These are phyloP conservation scores for Drosophila vallismaia DNA, from an alignment of 2,888 invertebrate species.

Conservation along the genomic window DNA sequence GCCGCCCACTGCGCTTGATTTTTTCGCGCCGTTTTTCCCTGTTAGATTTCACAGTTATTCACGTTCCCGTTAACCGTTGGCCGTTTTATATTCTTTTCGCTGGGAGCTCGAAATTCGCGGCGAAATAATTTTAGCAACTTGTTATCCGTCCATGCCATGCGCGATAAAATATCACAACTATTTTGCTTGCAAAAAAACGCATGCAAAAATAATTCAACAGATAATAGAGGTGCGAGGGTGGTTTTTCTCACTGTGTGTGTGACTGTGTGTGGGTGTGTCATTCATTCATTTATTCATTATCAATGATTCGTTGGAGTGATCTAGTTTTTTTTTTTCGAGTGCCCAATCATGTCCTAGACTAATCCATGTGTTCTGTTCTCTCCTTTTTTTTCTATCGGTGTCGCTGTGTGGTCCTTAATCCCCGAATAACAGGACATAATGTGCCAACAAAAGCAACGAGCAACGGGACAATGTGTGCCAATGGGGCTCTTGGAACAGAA, in stretches of 20 bases:
- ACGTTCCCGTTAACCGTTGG: constrained; percentile 12
- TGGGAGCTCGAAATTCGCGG: constrained; percentile 77
- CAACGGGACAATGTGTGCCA: constrained; percentile 84
- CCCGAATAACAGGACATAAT: constrained; percentile 83
- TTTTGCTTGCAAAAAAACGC: constrained; percentile 84
- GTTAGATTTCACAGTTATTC: constrained; percentile 5
- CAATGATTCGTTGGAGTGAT: constrained; percentile 2
- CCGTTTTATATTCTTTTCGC: constrained; percentile 45
- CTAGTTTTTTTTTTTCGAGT: constrained; percentile 25
- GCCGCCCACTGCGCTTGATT: constrained; percentile 63
- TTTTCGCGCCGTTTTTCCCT: constrained; percentile 16
- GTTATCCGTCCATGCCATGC: constrained; percentile 84
- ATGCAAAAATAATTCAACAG: constrained; percentile 84
- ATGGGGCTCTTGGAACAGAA: constrained; percentile 84
- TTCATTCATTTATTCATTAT: constrained; percentile 20
- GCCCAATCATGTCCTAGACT: not conserved
- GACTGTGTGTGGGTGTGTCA: constrained; percentile 19
- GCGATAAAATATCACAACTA: constrained; percentile 84
- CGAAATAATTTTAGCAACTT: constrained; percentile 82
- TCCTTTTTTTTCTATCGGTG: constrained; percentile 9
- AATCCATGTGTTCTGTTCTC: constrained; percentile 30
- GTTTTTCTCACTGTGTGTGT: constrained; percentile 18
- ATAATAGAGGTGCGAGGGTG: constrained; percentile 82
- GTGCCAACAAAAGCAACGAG: constrained; percentile 84
- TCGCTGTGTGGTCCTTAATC: constrained; percentile 25